Percentiles rank a stretch among this genome's conserved stretches.
Conservation (phyloP, 2,888 invertebrate species). For the Zele albiditarsus region DNA sequence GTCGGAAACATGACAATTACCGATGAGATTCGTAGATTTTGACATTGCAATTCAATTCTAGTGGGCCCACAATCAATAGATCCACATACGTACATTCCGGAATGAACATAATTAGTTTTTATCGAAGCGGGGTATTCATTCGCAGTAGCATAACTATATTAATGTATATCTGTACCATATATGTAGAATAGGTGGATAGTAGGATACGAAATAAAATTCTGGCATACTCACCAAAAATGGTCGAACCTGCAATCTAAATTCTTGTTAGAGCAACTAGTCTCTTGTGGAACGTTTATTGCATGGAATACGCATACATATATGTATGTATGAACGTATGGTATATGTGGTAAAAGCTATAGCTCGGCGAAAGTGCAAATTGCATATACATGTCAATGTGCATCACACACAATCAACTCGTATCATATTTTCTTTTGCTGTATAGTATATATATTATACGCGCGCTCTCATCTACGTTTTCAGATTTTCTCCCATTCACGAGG, state of each 20-base stretch:
- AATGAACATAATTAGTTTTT: too few species aligned
- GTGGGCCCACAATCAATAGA: too few species aligned
- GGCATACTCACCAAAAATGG: slow-evolving; percentile 11
- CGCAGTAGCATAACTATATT: not conserved
- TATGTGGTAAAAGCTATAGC: slow-evolving; percentile 4
- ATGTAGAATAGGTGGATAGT: not conserved
- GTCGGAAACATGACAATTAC: too few species aligned
- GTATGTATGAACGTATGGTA: not conserved
- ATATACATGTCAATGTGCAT: not conserved
- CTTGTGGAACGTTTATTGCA: not conserved
- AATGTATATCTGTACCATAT: not conserved
- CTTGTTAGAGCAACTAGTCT: slow-evolving; percentile 36
- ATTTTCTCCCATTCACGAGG: slow-evolving; percentile 42
- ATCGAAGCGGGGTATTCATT: too few species aligned
- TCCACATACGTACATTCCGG: too few species aligned
- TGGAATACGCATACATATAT: not conserved
- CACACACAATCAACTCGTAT: not conserved
- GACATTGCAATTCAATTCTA: too few species aligned
- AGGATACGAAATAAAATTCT: slow-evolving; percentile 24
- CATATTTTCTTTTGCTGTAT: not conserved
- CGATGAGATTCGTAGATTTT: too few species aligned
- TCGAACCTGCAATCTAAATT: slow-evolving; percentile 41
- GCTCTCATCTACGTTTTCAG: slow-evolving; percentile 5
- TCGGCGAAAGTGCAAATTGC: not conserved
- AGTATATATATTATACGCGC: not conserved